phyloP scores from a whole-genome alignment of 2,888 invertebrate species.

The Antheraea yamamai region DNA sequence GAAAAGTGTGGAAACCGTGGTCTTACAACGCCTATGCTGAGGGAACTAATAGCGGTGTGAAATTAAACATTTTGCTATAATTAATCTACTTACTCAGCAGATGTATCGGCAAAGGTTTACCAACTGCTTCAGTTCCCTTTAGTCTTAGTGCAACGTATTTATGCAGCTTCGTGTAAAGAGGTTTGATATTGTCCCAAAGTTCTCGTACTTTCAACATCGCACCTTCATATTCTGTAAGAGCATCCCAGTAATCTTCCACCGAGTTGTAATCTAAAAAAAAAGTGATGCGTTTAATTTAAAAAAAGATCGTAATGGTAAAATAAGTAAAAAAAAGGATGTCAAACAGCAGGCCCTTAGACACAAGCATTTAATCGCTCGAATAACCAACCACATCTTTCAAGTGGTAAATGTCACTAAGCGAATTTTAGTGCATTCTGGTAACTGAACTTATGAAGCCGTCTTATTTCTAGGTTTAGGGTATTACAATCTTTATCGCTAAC shows the following conservation, averaged over 20 bases:
- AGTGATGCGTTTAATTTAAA: neutral
- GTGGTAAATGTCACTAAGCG: neutral
- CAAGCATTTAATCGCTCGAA: neutral
- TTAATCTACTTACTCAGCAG: constrained; percentile 71
- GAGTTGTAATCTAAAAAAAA: constrained; percentile 59
- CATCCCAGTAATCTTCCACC: constrained; percentile 81
- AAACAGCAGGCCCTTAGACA: neutral
- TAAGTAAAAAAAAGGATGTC: neutral
- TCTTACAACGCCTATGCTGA: neutral
- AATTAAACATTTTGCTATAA: neutral
- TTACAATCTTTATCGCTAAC: no score
- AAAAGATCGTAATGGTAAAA: neutral
- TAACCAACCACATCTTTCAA: neutral
- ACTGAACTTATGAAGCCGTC: neutral
- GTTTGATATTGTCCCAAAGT: constrained; percentile 80
- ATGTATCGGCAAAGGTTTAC: constrained; percentile 74
- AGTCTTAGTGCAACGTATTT: constrained; percentile 76
- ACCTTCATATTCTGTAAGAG: constrained; percentile 75
- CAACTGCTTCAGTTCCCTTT: constrained; percentile 71
- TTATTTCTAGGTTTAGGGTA: neutral
- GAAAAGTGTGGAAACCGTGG: neutral
- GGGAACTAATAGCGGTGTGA: neutral
- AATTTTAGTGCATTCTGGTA: neutral
- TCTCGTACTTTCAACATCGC: constrained; percentile 75
- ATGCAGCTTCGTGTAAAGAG: constrained; percentile 79